Evolutionary conservation across 2,797 vertebrate species (phyloP), one percentile per base, ranked within the genome.

Genomic region (Schizopygopsis pylzovi): DNA sequence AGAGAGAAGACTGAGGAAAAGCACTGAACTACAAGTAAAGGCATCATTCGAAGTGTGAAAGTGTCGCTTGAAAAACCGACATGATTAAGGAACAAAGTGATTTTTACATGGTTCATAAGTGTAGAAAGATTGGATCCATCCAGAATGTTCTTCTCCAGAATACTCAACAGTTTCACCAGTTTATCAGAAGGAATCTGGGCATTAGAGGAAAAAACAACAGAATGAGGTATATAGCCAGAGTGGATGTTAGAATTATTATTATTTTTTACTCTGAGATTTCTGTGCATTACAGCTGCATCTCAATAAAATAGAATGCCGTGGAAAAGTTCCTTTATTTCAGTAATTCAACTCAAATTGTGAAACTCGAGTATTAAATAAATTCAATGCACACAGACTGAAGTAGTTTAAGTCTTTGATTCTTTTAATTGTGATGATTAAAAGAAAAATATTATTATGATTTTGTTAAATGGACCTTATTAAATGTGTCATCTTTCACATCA

Each of bases 71-170:
- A 18, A 37, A 13, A 18, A 63, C 10, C 90, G 96, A 96, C 90
- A 95, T 93, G 20, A 43, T 25, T 20, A 63, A 47, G 73, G 5
- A 56, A 68, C 6, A 37, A 78, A 67, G n/a, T 47, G 22, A 37
- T 68, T 3, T 18, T 56, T 52, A 70, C 98, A 4, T 97, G 96
- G 89, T 96, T 97, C 88, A 99, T 95, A 83, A 98, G 91, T 0
- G 98, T 98, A 41, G 97, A 97, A 86, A 99, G 97, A 91, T 97
- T 98, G 88, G 97, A 95, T 3, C 98, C 98, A 92, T 99, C 98
- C 90, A 97, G 96, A 93, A 99, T 99, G 93, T 99, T 99, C 92
- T 97, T 99, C 92, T 99, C 98, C 89, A 99, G 94, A 88, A 98
- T 96, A 89, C 96, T 98, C 90, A 99, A 76, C 56, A 99, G 92